A percentile compares a stretch with the other conserved stretches of the same genome.
Conservation (phyloP, 2,113 vertebrate species). For the Phainopepla nitens region DNA sequence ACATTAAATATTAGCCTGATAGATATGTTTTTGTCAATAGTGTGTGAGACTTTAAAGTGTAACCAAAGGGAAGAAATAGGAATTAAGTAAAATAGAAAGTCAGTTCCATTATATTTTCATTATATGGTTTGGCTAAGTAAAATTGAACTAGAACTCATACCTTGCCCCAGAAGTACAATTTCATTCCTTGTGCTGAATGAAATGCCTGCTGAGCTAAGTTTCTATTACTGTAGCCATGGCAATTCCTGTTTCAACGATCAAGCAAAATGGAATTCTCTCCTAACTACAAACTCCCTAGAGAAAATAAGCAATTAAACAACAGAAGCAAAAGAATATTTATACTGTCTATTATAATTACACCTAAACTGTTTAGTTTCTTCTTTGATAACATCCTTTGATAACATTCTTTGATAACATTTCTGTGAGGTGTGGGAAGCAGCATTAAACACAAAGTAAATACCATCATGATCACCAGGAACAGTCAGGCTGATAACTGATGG, state of each 20-base stretch:
- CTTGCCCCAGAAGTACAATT: constrained; percentile 7
- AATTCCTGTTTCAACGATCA: constrained; percentile 29
- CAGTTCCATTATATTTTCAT: background rate
- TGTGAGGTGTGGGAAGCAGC: background rate
- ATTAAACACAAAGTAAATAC: background rate
- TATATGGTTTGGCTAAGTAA: background rate
- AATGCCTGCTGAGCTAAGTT: background rate
- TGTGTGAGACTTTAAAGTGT: background rate
- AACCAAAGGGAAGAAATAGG: background rate
- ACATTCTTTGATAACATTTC: background rate
- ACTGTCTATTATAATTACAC: background rate
- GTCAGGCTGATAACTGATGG: background rate
- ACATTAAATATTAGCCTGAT: background rate
- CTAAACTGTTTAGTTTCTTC: background rate
- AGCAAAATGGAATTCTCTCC: background rate
- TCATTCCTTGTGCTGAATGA: background rate
- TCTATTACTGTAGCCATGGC: constrained; percentile 6
- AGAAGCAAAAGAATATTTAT: background rate
- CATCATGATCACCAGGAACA: background rate
- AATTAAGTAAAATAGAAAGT: background rate
- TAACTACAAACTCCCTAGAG: background rate
- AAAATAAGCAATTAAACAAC: background rate
- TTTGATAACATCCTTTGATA: background rate
- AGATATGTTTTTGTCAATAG: background rate
- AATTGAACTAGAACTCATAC: background rate